phyloP scores from a whole-genome alignment of 2,888 invertebrate species.

The Megamerina dolium region DNA sequence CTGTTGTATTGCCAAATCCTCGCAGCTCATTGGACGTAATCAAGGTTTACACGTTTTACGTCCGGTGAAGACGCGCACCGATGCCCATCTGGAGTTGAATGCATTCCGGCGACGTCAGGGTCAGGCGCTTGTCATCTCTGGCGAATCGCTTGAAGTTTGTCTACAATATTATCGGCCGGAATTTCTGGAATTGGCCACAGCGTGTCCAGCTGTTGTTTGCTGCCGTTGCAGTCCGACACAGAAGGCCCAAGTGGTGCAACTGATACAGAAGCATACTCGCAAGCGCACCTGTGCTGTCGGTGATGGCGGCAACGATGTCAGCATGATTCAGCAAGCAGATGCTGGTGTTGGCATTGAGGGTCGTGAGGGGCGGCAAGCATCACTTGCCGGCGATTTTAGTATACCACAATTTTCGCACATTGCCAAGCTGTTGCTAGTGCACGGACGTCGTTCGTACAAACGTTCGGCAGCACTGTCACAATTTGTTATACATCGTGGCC shows the following conservation, averaged over 20 bases:
- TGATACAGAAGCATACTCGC: slow-evolving; percentile 60
- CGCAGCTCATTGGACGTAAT: slow-evolving; percentile 76
- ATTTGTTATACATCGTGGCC: slow-evolving; percentile 96
- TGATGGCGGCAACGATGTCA: slow-evolving; percentile 95
- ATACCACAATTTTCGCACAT: slow-evolving; percentile 83
- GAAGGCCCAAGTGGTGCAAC: slow-evolving; percentile 71
- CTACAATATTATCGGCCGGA: slow-evolving; percentile 64
- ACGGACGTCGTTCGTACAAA: slow-evolving; percentile 88
- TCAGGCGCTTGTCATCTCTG: slow-evolving; percentile 65
- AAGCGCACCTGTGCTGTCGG: slow-evolving; percentile 90
- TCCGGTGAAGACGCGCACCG: slow-evolving; percentile 52
- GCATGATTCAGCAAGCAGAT: slow-evolving; percentile 96
- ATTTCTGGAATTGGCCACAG: slow-evolving; percentile 65
- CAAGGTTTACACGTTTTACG: slow-evolving; percentile 58
- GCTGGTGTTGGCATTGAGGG: slow-evolving; percentile 92
- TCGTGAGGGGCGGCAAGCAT: slow-evolving; percentile 83
- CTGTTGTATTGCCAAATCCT: slow-evolving; percentile 96
- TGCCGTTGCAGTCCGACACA: slow-evolving; percentile 89
- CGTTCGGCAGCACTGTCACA: slow-evolving; percentile 95
- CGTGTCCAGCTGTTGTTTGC: slow-evolving; percentile 76
- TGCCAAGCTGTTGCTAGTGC: slow-evolving; percentile 78
- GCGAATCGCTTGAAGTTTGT: slow-evolving; percentile 62
- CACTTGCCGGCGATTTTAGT: slow-evolving; percentile 96
- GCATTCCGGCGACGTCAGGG: slow-evolving; percentile 61
- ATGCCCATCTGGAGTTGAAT: slow-evolving; percentile 62